phyloP scores from a whole-genome alignment of 2,113 vertebrate species.

The Cercocebus atys region DNA sequence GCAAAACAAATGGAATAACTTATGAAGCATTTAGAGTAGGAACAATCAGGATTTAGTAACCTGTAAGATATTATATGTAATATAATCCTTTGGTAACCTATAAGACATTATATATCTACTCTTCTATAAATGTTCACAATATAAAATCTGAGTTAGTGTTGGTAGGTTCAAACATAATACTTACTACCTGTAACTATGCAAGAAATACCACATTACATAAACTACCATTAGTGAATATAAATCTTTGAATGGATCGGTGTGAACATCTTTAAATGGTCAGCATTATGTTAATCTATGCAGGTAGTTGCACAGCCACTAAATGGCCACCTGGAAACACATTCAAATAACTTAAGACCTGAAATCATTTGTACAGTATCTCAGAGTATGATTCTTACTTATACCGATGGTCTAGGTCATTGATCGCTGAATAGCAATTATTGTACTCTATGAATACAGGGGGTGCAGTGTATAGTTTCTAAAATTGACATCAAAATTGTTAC shows the following conservation, averaged over 20 bases:
- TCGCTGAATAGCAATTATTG: background rate
- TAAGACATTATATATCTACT: background rate
- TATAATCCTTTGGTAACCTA: background rate
- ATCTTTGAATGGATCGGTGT: background rate
- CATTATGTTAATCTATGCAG: background rate
- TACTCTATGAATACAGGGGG: background rate
- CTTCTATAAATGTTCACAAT: background rate
- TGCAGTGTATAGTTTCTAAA: background rate
- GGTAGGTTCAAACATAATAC: background rate
- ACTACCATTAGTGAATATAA: background rate
- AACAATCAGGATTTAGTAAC: background rate
- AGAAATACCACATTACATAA: background rate
- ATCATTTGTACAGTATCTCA: background rate
- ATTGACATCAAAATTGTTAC: background rate
- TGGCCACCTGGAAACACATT: background rate
- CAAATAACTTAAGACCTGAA: background rate
- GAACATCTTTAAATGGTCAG: background rate
- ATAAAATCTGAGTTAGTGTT: background rate
- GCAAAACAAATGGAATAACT: background rate
- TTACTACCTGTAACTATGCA: background rate
- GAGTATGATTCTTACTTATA: background rate
- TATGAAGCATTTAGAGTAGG: background rate
- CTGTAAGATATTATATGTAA: background rate
- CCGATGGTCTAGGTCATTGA: background rate
- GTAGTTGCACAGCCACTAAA: background rate